Percentiles rank a stretch among this genome's conserved stretches.
phyloP scores from a whole-genome alignment of 2,113 vertebrate genomes.

The Prinia subflava region DNA sequence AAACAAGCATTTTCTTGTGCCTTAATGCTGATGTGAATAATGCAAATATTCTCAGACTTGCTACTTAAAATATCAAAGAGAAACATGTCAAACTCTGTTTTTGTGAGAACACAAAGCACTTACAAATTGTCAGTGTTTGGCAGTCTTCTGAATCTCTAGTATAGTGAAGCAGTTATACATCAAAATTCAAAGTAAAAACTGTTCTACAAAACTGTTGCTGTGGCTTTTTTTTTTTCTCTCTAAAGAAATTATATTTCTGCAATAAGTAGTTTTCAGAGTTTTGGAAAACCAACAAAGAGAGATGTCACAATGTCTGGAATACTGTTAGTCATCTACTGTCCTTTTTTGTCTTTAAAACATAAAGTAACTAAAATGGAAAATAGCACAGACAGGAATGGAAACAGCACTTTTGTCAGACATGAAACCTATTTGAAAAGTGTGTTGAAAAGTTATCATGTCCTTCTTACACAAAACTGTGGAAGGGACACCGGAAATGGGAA shows the following conservation, averaged over 20 bases:
- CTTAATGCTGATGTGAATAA: background rate
- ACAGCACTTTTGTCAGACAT: background rate
- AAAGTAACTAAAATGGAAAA: background rate
- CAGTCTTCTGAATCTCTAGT: background rate
- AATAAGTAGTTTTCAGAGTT: background rate
- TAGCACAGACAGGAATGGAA: background rate
- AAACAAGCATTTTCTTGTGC: background rate
- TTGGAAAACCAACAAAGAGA: background rate
- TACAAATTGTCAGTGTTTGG: background rate
- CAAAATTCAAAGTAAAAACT: background rate
- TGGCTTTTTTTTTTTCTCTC: background rate
- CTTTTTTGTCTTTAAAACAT: background rate
- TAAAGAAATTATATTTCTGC: background rate
- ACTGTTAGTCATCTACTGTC: background rate
- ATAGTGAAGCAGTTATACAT: background rate
- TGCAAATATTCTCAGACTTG: background rate
- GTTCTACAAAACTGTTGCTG: background rate
- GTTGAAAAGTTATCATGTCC: background rate
- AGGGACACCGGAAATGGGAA: background rate
- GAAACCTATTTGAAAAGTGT: background rate
- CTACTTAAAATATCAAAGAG: background rate
- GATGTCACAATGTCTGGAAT: background rate
- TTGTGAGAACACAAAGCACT: background rate
- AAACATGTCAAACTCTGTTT: background rate
- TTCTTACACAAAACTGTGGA: background rate